These are phyloP conservation scores for Drosophila monieri DNA, from an alignment of 2,888 invertebrate genomes.

Conservation along the genomic window DNA sequence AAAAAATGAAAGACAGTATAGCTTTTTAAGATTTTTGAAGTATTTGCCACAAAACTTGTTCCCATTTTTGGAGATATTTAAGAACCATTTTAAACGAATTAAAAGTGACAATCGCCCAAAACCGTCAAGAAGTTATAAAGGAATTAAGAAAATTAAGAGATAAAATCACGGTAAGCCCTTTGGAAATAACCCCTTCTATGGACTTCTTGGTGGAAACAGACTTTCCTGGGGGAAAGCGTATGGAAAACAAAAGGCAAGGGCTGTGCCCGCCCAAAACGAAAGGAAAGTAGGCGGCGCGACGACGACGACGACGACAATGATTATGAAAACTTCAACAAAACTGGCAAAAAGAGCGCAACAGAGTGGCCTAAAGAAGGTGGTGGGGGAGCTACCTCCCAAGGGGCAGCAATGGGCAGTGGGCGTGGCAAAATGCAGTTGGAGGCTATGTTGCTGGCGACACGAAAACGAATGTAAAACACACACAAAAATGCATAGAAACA, in stretches of 20 bases:
- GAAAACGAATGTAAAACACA: slow-evolving; percentile 78
- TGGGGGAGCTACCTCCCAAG: slow-evolving; percentile 1
- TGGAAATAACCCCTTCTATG: slow-evolving; percentile 1
- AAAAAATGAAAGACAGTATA: slow-evolving; percentile 14
- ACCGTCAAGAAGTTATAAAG: not conserved
- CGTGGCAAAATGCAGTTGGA: slow-evolving; percentile 39
- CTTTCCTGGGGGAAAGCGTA: slow-evolving; percentile 24
- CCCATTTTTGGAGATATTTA: not conserved
- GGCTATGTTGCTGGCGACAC: slow-evolving; percentile 52
- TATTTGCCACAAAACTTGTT: not conserved
- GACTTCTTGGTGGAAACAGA: slow-evolving; percentile 10
- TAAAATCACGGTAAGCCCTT: slow-evolving; percentile 7
- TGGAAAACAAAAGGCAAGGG: slow-evolving; percentile 48
- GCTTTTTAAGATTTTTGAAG: not conserved
- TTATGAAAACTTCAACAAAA: slow-evolving; percentile 74
- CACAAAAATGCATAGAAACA: slow-evolving; percentile 77
- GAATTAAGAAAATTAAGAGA: slow-evolving; percentile 13
- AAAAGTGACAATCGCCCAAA: not conserved
- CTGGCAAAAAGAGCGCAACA: slow-evolving; percentile 72
- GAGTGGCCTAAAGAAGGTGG: slow-evolving; percentile 48
- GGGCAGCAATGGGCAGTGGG: slow-evolving; percentile 13
- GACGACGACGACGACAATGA: slow-evolving; percentile 53
- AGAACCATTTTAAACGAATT: not conserved
- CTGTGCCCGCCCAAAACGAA: slow-evolving; percentile 49
- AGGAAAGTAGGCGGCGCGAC: slow-evolving; percentile 45